A percentile compares a stretch with the other conserved stretches of the same genome.
Conservation (phyloP, 23 tunicate species). For the Oikopleura vanhoeffeni region DNA sequence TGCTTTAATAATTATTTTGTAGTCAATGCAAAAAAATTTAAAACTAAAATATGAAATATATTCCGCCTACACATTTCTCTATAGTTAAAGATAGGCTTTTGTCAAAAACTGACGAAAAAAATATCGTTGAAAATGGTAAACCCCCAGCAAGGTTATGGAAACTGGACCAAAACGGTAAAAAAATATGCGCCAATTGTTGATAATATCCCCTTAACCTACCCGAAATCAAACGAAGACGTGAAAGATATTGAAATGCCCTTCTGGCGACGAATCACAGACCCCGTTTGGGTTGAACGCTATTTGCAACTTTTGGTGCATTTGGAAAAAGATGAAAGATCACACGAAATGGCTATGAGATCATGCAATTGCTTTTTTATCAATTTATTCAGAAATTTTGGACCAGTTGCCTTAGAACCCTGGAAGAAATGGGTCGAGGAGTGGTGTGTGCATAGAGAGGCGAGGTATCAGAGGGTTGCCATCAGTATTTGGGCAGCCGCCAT, state of each 20-base stretch:
- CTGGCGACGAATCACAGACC: not conserved
- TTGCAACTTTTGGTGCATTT: not conserved
- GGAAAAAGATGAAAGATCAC: not conserved
- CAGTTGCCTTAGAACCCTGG: not conserved
- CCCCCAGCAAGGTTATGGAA: not conserved
- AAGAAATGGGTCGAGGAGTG: not conserved
- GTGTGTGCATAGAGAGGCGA: not conserved
- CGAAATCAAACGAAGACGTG: not conserved
- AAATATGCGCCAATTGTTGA: not conserved
- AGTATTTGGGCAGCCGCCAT: not conserved
- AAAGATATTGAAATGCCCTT: not conserved
- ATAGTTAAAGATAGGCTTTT: too few relatives aligned
- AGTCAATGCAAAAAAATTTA: too few relatives aligned
- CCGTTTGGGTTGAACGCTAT: not conserved
- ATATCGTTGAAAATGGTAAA: too few relatives aligned
- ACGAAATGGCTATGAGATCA: not conserved
- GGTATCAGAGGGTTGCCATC: not conserved
- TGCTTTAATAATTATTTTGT: too few relatives aligned
- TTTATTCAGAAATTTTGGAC: not conserved
- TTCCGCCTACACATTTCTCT: too few relatives aligned
- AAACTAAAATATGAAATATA: too few relatives aligned
- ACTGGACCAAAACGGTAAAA: not conserved
- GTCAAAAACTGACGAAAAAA: too few relatives aligned
- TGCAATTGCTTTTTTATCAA: not conserved
- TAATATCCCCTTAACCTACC: not conserved